These are phyloP conservation scores for Pollachius pollachius DNA, from an alignment of 2,113 vertebrate species.

Conservation along the genomic window DNA sequence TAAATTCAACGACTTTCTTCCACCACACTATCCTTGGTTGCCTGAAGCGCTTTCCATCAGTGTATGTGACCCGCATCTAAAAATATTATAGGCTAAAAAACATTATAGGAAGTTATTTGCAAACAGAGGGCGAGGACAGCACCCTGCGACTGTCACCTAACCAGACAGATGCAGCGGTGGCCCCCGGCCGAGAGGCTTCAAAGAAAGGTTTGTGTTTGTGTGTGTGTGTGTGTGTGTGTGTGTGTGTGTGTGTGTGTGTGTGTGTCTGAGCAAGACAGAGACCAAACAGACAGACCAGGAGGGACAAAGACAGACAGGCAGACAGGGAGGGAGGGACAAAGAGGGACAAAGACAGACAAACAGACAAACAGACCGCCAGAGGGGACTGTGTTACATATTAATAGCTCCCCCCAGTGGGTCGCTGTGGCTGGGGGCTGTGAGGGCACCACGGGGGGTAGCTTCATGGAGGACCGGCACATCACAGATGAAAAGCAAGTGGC, in stretches of 20 bases:
- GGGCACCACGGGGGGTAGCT: conserved; percentile 1
- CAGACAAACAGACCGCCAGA: not conserved
- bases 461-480: conserved; percentile 6
- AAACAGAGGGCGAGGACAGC: not conserved
- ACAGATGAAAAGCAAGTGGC: conserved; percentile 24
- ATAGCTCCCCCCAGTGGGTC: conserved; percentile 43
- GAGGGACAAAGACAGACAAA: too few relatives aligned
- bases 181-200: conserved; percentile 39
- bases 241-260: too few relatives aligned
- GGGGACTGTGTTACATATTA: conserved; percentile 46
- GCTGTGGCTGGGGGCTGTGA: conserved; percentile 19
- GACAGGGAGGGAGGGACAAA: too few relatives aligned
- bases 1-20: conserved; percentile 2
- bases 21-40: not conserved
- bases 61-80: conserved; percentile 16
- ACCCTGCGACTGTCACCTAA: too few relatives aligned
- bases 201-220: not conserved
- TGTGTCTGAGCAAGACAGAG: too few relatives aligned
- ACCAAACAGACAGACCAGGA: too few relatives aligned
- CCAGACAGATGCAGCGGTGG: conserved; percentile 24
- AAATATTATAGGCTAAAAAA: conserved; percentile 24
- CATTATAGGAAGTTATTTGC: conserved; percentile 13
- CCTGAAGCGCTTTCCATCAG: conserved; percentile 7
- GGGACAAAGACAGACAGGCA: too few relatives aligned
- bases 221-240: too few relatives aligned